Evolutionary conservation across 2,888 invertebrate species (phyloP).

Genomic region (Limnephilus auricula): DNA sequence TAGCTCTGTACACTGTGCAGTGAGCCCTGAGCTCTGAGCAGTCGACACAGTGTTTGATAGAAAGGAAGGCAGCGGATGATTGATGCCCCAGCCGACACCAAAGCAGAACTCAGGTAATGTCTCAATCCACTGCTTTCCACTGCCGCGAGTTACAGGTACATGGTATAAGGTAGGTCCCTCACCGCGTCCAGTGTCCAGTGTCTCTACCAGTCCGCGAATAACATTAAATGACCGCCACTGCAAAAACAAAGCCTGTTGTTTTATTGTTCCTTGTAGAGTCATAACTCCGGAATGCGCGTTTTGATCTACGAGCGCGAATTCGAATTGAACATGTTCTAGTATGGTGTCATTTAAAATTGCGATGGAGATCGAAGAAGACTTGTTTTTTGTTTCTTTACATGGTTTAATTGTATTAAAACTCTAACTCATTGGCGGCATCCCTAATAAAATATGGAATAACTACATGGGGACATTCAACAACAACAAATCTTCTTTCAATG

Average conservation of each 20-base stretch:
- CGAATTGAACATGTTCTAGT: background rate
- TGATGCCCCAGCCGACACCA: constrained; percentile 60
- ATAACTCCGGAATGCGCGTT: background rate
- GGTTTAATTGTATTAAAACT: too few relatives aligned
- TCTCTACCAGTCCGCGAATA: background rate
- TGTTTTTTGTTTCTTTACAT: too few relatives aligned
- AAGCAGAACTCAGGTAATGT: constrained; percentile 50
- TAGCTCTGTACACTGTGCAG: background rate
- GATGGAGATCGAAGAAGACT: background rate
- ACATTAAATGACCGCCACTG: background rate
- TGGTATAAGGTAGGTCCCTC: background rate
- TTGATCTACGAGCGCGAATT: background rate
- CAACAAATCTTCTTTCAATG: too few relatives aligned
- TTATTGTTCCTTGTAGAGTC: constrained; percentile 2
- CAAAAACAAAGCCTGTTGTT: background rate
- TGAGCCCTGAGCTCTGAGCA: background rate
- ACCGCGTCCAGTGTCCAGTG: background rate
- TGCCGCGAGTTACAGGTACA: background rate
- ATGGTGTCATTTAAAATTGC: background rate
- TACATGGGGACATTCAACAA: too few relatives aligned
- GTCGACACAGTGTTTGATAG: constrained; percentile 57
- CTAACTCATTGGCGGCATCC: too few relatives aligned
- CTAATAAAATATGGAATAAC: too few relatives aligned
- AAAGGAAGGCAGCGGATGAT: constrained; percentile 62
- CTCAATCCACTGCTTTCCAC: constrained; percentile 55